Evolutionary conservation across 1,140 invertebrate genomes (phyloP).

Genomic region (Eriocheir sinensis): DNA sequence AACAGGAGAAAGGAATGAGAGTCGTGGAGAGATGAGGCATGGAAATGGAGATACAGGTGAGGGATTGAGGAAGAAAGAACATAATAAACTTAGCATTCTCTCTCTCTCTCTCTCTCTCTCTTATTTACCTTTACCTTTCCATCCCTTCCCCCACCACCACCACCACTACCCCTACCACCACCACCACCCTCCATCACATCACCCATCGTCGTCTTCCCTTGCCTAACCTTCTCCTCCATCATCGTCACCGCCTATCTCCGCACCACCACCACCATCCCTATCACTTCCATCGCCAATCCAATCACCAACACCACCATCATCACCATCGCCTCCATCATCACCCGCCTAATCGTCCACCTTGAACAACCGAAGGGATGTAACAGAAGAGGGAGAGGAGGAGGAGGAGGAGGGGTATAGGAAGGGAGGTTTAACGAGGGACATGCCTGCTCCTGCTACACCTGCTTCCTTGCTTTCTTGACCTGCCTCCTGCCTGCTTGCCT

Average conservation of each 20-base stretch:
- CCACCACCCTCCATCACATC: neutral
- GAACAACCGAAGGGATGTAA: neutral
- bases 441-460: too few species aligned
- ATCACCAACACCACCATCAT: constrained; percentile 23
- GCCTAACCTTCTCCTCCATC: neutral
- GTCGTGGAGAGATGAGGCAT: neutral
- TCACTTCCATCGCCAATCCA: constrained; percentile 21
- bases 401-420: too few species aligned
- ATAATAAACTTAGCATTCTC: neutral
- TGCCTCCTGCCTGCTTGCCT: too few species aligned
- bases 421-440: too few species aligned
- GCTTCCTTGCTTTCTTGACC: too few species aligned
- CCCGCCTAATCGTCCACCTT: neutral
- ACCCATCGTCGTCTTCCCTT: neutral
- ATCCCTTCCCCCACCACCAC: neutral
- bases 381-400: neutral
- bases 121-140: neutral
- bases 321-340: constrained; percentile 11
- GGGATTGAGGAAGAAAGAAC: neutral
- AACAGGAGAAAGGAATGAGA: neutral
- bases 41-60: too few species aligned
- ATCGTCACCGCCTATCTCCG: neutral
- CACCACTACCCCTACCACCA: neutral
- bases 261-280: neutral
- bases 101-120: constrained; percentile 14